Evolutionary conservation across 2,113 vertebrate species (phyloP).

Genomic region (Blennius ocellaris): DNA sequence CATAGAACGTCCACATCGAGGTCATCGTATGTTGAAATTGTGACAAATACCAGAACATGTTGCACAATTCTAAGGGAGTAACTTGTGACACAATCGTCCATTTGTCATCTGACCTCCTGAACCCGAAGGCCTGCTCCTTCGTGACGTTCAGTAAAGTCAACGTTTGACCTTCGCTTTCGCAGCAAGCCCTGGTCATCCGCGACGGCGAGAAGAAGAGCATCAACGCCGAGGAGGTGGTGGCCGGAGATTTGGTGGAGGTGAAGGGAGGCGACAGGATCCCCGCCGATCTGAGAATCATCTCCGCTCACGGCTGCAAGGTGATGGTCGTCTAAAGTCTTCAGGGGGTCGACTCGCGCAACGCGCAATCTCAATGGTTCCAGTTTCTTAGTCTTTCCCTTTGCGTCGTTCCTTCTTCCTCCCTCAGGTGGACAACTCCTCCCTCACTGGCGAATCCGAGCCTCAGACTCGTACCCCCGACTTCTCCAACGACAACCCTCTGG

Average conservation of each 20-base stretch:
- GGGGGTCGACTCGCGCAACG: too few relatives aligned
- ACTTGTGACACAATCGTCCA: not conserved
- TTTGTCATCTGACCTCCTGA: not conserved
- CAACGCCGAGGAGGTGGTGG: slow-evolving; percentile 93
- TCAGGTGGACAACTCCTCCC: slow-evolving; percentile 97
- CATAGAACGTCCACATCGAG: too few relatives aligned
- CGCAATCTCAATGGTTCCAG: too few relatives aligned
- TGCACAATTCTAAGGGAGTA: slow-evolving; percentile 6
- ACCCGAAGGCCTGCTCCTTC: too few relatives aligned
- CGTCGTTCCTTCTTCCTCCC: not conserved
- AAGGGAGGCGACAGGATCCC: slow-evolving; percentile 97
- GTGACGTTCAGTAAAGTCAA: too few relatives aligned
- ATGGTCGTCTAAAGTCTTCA: too few relatives aligned
- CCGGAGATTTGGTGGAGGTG: slow-evolving; percentile 94
- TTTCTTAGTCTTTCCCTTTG: not conserved
- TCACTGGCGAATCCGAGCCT: slow-evolving; percentile 95
- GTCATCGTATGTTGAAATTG: too few relatives aligned
- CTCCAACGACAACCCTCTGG: slow-evolving; percentile 94
- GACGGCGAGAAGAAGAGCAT: slow-evolving; percentile 94
- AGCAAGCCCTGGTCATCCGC: slow-evolving; percentile 97
- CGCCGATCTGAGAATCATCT: slow-evolving; percentile 92
- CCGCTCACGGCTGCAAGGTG: slow-evolving; percentile 95
- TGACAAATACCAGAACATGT: not conserved
- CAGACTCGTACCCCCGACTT: slow-evolving; percentile 95
- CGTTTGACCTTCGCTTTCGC: not conserved